Evolutionary conservation across 1,140 invertebrate genomes (phyloP), one percentile per base, ranked within the genome.

Genomic region (Dreissena rostriformis): DNA sequence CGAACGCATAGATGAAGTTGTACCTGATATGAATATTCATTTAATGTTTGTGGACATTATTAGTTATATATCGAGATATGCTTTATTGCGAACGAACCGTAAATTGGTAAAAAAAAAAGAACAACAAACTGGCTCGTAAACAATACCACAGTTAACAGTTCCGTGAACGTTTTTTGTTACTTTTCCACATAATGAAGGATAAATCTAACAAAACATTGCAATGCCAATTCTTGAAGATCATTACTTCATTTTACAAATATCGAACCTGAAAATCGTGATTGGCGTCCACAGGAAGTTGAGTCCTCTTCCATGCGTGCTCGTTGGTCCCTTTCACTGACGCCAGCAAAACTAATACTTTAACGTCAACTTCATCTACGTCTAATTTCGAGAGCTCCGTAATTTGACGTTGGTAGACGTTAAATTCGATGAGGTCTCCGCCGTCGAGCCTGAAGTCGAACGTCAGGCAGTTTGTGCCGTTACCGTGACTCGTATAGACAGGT

Each of bases 371-470:
- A 5, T 29, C 5, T 12, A 39, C 49, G 28, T 26, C 49, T n/a
- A 39, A 29, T 26, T 71, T 71, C 19, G 19, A 26, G 68, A n/a
- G 11, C 68, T 51, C 29, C 26, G n/a, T 22, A 11, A n/a, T 17
- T 15, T n/a, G 8, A 10, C 17, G 12, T 11, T 53, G 11, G 17
- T 68, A 79, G 5, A 84, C 82, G 29, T 66, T 76, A 28, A 84
- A 71, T 8, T 11, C 26, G 52, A 72, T 70, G 0, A 86, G n/a
- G 0, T 81, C 72, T 28, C 61, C 57, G 11, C 84, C 84, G 68
- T 86, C 72, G 17, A 86, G 17, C 26, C 53, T 24, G 53, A 81
- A 86, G 19, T 28, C 26, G 72, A 86, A 86, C 0, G 19, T 2
- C 15, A 82, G 39, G 57, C 84, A 86, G 66, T 76, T 52, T 17